A percentile compares a stretch with the other conserved stretches of the same genome.
phyloP scores from a whole-genome alignment of 2,113 vertebrate species.

The Machaerirhynchus nigripectus region DNA sequence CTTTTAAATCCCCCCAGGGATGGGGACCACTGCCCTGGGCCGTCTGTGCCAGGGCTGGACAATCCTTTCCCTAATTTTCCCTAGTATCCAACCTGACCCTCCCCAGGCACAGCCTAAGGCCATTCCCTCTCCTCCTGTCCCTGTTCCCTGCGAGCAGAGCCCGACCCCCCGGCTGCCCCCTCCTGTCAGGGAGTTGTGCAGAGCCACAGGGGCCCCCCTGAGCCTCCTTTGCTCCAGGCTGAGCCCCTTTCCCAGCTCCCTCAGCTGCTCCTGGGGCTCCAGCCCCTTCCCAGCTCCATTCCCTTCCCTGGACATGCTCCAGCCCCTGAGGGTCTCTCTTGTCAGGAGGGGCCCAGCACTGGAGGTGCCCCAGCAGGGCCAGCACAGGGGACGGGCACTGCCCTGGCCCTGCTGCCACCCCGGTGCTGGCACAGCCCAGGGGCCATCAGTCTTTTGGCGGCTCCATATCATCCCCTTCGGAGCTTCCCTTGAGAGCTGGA shows the following conservation, averaged over 20 bases:
- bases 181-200: neutral
- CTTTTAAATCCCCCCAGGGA: neutral
- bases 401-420: neutral
- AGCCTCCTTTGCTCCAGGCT: neutral
- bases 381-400: neutral
- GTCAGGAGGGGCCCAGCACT: neutral
- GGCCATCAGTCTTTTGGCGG: no score
- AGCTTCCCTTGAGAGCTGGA: neutral
- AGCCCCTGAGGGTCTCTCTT: neutral
- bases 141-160: neutral
- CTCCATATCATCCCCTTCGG: neutral
- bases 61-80: neutral
- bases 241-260: neutral
- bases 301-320: rapidly evolving
- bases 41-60: neutral
- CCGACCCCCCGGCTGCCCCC: neutral
- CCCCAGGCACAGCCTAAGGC: neutral
- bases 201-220: neutral
- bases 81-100: rapidly evolving
- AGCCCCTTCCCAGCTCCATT: neutral
- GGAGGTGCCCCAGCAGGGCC: neutral
- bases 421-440: neutral
- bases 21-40: neutral
- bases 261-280: neutral
- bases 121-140: neutral